Evolutionary conservation across 2,888 invertebrate species (phyloP), one percentile per base, ranked within the genome.

Genomic region (Chelonus formosanus): DNA sequence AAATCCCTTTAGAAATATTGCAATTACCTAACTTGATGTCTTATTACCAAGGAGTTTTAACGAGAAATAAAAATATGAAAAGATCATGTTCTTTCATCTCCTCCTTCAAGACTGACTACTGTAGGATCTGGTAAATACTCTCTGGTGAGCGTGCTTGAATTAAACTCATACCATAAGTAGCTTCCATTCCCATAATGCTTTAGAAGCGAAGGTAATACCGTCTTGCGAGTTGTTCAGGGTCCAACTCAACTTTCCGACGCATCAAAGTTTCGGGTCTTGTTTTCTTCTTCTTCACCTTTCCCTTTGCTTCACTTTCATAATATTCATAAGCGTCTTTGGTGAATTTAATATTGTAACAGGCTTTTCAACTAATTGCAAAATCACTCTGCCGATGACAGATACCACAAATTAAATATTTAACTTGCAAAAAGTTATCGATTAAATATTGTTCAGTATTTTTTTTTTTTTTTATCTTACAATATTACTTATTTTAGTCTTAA

Each of bases 111-210:
- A 45, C 1, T n/a, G 20, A 65, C 32, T 59, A 54, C n/a, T n/a
- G 40, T 35, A 20, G 59, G 10, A 36, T 55, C 35, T 60, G 59
- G 59, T 60, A 50, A 60, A 60, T 60, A 50, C 20, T 60, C 44
- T 50, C 48, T 56, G 7, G 47, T 40, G 47, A 52, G 45, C 20
- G 45, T 56, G 36, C 61, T 57, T 45, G 67, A 63, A 67, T 67
- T 58, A 63, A 67, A 58, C 52, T 62, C 57, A 45, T 52, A 35
- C 35, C 56, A 61, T 57, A 57, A 66, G 66, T 57, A 66, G 66
- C 57, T 53, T 52, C 36, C 50, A 55, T 60, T 60, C 50, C 52
- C 56, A 60, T 56, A 60, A 55, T 60, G 31, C 40, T 54, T 8
- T 34, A 32, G 45, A 54, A 54, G 55, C 55, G 40, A 56, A 52